Base-by-base conservation (phyloP, 2,113 vertebrate species). In the Neodon shergylaensis region DNA sequence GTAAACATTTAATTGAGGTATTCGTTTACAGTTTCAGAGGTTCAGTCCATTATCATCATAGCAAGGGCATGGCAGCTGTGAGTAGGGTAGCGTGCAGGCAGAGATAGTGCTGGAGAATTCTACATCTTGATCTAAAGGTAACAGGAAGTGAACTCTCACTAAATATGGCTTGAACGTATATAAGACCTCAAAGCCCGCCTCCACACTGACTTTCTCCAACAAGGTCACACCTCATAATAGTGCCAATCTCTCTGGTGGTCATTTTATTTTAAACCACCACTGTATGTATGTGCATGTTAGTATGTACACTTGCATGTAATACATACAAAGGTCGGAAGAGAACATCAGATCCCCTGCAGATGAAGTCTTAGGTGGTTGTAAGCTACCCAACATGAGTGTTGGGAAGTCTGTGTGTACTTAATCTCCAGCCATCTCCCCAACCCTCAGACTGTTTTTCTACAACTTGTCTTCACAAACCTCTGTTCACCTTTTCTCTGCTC, bases 131-230 rank as follows among this genome's bases (percentile, higher is more conserved):
- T 70, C 16, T 7, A 70, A 70, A 70, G 33, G 36, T 16, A 72
- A 21, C 36, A 72, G 36, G 68, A 72, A n/a, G 68, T 72, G 33
- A 72, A 72, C 68, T 72, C 68, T 72, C 36, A 36, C 68, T 72
- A 3, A 0, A 7, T 16, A 72, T 36, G 33, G 17, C 36, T n/a
- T n/a, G 2, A 3, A 16, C 6, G 17, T n/a, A 72, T 3, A 72
- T 9, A 6, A 72, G 7, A 36, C 68, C 68, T 72, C 68, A 72
- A 72, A n/a, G 68, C 68, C 33, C 7, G 0, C 33, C 36, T n/a
- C 17, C 36, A 19, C 31, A 70, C 13, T 68, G 66, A 58, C 58
- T 58, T 72, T 17, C 33, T 72, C 33, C 68, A 72, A n/a, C 16
- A 72, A 72, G 16, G 16, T 7, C 36, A 70, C 2, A n/a, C 16